Base-by-base conservation (phyloP, 2,797 vertebrate genomes). In the Gallinago solitaria region DNA sequence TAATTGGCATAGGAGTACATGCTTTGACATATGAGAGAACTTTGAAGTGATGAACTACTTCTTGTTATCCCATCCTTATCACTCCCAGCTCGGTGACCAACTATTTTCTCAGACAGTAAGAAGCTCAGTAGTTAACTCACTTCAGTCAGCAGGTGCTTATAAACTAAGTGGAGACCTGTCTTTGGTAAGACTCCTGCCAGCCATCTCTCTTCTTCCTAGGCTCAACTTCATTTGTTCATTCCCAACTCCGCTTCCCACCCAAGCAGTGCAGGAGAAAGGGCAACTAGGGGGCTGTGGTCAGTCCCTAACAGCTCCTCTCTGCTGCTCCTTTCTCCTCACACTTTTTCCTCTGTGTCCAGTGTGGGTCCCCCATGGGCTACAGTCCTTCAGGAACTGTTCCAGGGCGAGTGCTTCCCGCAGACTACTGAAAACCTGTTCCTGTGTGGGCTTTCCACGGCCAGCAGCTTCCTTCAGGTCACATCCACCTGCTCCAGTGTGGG, bases 281-380 rank as follows among this genome's bases (percentile, higher is more conserved):
- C 20, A 28, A 11, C 17, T 8, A 15, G 19, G 18, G 9, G 9
- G 9, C 9, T 54, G 17, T 17, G 51, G 4, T 37, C 37, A 37
- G 6, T 28, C n/a, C 0, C 0, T 48, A n/a, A 33, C 6, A 37
- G 8, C 5, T 88, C 3, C 2, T 73, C 16, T 20, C 9, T 61
- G 25, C 6, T 10, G 5, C 16, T 80, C 9, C 27, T 73, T 76
- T 15, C 7, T 47, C 9, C 19, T 30, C 25, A 10, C 3, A 4
- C 6, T 23, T 70, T 27, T 35, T 73, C 35, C 28, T 51, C 12
- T 51, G 12, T 18, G 87, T 9, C 21, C 21, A 5, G 3, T 9
- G 41, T 13, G 35, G 11, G 21, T 16, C 3, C 6, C 10, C 2
- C 24, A 7, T 8, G 4, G 7, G 1, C 2, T 18, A 15, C 8